phyloP scores from a whole-genome alignment of 2,113 vertebrate species.

The Macroglossus sobrinus region DNA sequence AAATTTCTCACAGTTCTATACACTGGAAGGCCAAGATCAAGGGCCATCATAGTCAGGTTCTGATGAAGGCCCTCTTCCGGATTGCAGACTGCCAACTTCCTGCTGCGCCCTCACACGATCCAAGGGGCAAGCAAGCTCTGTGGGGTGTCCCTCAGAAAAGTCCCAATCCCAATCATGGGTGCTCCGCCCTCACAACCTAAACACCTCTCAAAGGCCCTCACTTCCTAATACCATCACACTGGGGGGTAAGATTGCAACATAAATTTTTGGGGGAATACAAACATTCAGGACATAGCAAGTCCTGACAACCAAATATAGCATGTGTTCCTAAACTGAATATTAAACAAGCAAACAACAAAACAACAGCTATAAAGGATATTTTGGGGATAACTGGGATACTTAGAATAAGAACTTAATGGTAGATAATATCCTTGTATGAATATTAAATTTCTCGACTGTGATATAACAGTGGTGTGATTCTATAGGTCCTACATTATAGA shows the following conservation, averaged over 20 bases:
- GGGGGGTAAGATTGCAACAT: neutral
- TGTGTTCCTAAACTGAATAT: neutral
- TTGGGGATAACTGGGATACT: neutral
- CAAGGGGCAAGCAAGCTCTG: neutral
- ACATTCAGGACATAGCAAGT: neutral
- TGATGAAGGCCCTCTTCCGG: neutral
- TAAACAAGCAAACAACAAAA: neutral
- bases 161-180: neutral
- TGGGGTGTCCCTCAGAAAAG: neutral
- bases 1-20: neutral
- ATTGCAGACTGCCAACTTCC: neutral
- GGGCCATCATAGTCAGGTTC: fast-evolving
- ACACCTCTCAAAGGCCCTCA: neutral
- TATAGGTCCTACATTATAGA: neutral
- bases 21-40: neutral
- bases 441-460: neutral
- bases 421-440: neutral
- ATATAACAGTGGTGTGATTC: neutral
- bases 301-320: neutral
- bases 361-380: neutral
- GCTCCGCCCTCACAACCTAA: neutral
- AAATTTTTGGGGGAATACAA: neutral
- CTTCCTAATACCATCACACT: neutral
- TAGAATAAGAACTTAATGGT: neutral
- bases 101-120: neutral